Evolutionary conservation across 64 coral and sea anemone genomes (phyloP), one percentile per base, ranked within the genome.

Genomic region (Stichodactyla mertensii): DNA sequence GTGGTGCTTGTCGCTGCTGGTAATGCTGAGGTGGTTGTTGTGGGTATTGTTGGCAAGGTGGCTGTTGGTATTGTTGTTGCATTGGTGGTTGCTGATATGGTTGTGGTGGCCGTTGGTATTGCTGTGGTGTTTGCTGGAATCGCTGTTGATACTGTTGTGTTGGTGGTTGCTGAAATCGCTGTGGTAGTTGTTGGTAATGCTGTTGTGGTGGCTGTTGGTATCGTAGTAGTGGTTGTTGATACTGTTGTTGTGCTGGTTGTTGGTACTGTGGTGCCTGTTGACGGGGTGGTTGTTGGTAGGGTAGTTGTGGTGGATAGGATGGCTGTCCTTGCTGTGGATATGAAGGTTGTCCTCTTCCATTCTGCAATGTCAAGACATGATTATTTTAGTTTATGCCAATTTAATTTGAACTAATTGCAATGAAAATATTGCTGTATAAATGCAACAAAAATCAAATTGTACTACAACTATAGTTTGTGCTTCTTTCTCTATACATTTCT

Each of bases 321-420:
- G 36, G 69, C 23, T 79, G 81, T 27, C 71, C 27, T 27, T 91
- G 83, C 55, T 86, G 89, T 77, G 61, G 91, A 22, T 79, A 89
- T 79, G 87, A 51, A 20, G 89, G 77, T 15, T 64, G 89, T 18
- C 84, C 55, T 57, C 84, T 77, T 59, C 83, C 83, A 85, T 91
- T 85, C 57, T 91, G 55, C 0, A 18, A 84, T 53, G 9, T 70
- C 24, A 57, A 78, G 22, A 16, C n/a, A 81, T 61, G 4, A 61
- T 57, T 57, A 57, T 57, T 57, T 57, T 45, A 45, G 36, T 45
- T 45, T 45, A 45, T 45, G 36, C 3, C 36, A 45, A 2, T 45
- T 45, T 45, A 45, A 45, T 45, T 45, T 45, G 3, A 45, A 45
- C 36, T 45, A 45, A 45, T 45, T 0, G 36, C 36, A 2, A 45